Evolutionary conservation across 2,888 invertebrate species (phyloP).

Genomic region (Acanthosepion esculentum): DNA sequence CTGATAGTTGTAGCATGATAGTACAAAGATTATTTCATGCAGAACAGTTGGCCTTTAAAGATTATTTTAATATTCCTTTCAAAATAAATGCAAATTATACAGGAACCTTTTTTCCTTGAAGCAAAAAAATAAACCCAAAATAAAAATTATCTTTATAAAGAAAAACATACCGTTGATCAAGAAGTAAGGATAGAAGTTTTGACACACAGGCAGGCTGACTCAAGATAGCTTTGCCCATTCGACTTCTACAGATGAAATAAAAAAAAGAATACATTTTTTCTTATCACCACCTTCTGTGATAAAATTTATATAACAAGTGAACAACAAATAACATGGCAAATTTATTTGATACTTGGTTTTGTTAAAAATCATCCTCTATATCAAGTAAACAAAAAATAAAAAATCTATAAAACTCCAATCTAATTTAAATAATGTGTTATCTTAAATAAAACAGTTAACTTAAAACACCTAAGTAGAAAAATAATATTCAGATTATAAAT

Average conservation of each 20-base stretch:
- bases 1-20: not conserved
- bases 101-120: not conserved
- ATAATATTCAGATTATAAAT: not conserved
- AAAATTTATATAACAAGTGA: not conserved
- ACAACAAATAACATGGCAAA: not conserved
- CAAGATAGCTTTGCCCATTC: conserved; percentile 74
- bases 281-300: not conserved
- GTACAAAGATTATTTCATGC: not conserved
- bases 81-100: not conserved
- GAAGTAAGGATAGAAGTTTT: conserved; percentile 73
- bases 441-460: too few species aligned
- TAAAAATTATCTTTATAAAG: not conserved
- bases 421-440: too few species aligned
- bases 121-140: not conserved
- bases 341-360: not conserved
- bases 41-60: not conserved
- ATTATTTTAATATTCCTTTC: not conserved
- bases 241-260: conserved; percentile 60
- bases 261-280: not conserved
- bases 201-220: conserved; percentile 75
- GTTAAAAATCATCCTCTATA: not conserved
- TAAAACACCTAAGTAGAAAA: too few species aligned
- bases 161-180: conserved; percentile 71
- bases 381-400: not conserved
- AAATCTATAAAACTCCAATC: not conserved